Percentiles rank a stretch among this genome's conserved stretches.
These are phyloP conservation scores for Muscina levida DNA, from an alignment of 2,888 invertebrate species.

Conservation along the genomic window DNA sequence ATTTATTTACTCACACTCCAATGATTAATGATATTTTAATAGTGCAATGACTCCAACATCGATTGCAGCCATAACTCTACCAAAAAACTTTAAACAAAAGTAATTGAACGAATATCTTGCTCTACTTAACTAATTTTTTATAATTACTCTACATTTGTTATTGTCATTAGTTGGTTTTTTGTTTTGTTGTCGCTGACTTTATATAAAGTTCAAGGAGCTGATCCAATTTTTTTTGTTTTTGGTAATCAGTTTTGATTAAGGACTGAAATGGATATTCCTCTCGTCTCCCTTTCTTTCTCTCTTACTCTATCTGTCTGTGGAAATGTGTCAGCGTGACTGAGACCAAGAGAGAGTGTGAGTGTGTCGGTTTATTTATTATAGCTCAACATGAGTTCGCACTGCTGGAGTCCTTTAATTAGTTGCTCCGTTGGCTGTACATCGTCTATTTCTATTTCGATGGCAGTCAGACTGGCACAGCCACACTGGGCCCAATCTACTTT, in stretches of 20 bases:
- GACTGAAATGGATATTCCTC: constrained; percentile 20
- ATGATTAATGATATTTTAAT: constrained; percentile 62
- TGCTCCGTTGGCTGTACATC: constrained; percentile 52
- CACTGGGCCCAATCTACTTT: neutral
- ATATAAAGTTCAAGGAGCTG: constrained; percentile 45
- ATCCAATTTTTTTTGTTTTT: constrained; percentile 15
- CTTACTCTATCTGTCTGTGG: too few species aligned
- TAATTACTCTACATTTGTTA: neutral
- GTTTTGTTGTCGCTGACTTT: constrained; percentile 28
- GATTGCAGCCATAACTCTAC: neutral
- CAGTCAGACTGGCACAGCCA: neutral
- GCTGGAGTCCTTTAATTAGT: constrained; percentile 64
- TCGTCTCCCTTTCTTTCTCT: too few species aligned
- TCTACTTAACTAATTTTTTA: too few species aligned
- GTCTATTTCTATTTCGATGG: constrained; percentile 2
- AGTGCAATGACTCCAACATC: neutral
- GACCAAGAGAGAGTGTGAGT: constrained; percentile 13
- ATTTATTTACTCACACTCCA: constrained; percentile 39
- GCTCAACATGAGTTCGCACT: constrained; percentile 63
- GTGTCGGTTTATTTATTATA: constrained; percentile 57
- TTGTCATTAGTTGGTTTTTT: too few species aligned
- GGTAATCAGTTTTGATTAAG: constrained; percentile 59
- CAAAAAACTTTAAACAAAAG: too few species aligned
- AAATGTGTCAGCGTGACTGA: neutral
- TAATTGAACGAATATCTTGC: too few species aligned